Conservation (phyloP, 2,797 vertebrate genomes). For the Tarsius wallacei region DNA sequence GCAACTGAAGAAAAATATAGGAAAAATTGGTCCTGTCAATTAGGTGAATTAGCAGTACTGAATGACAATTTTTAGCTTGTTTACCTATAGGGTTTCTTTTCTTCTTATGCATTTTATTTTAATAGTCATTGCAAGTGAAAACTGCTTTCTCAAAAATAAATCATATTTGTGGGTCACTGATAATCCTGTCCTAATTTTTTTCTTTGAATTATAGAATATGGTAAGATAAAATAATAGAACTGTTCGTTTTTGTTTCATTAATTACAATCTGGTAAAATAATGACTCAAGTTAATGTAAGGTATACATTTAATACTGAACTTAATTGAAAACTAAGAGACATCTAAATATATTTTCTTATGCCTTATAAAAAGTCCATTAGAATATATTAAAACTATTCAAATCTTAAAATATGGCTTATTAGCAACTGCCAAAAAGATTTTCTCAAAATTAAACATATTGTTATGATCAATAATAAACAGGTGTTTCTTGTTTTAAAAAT, state of each 20-base stretch:
- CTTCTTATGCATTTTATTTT: slow-evolving; percentile 73
- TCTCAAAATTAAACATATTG: slow-evolving; percentile 75
- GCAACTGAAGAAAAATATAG: slow-evolving; percentile 41
- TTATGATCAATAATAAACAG: slow-evolving; percentile 77
- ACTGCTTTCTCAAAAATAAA: slow-evolving; percentile 61
- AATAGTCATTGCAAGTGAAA: slow-evolving; percentile 79
- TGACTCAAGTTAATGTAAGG: slow-evolving; percentile 61
- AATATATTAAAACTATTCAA: slow-evolving; percentile 78
- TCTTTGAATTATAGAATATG: slow-evolving; percentile 77
- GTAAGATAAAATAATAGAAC: slow-evolving; percentile 72
- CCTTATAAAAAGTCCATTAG: slow-evolving; percentile 67
- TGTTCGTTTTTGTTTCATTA: slow-evolving; percentile 66
- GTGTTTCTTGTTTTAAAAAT: slow-evolving; percentile 83
- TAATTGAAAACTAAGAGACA: slow-evolving; percentile 67
- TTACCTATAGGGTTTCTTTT: slow-evolving; percentile 71
- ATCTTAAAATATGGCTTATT: slow-evolving; percentile 72
- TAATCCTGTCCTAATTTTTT: slow-evolving; percentile 72
- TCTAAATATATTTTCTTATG: slow-evolving; percentile 39
- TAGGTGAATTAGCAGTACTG: slow-evolving; percentile 38
- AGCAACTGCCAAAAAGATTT: slow-evolving; percentile 63
- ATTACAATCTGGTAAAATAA: slow-evolving; percentile 72
- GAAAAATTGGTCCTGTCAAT: slow-evolving; percentile 38
- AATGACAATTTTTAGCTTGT: slow-evolving; percentile 71
- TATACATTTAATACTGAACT: slow-evolving; percentile 48
- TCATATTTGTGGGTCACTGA: slow-evolving; percentile 65